Evolutionary conservation across 2,888 invertebrate species (phyloP).

Genomic region (Plagodis dolabraria): DNA sequence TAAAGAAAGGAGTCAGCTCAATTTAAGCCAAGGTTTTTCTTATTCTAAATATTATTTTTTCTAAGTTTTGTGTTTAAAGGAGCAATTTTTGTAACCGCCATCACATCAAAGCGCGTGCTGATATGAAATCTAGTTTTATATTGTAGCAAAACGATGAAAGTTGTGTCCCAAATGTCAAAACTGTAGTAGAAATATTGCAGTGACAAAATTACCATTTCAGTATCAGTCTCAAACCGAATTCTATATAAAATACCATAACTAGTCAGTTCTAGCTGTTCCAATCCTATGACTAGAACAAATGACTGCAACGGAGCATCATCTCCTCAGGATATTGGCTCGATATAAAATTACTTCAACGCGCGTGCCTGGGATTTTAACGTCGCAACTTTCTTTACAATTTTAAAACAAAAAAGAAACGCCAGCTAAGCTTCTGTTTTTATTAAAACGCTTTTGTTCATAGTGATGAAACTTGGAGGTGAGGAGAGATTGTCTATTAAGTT

Average conservation of each 20-base stretch:
- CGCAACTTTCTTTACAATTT: conserved; percentile 22
- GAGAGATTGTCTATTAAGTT: no score
- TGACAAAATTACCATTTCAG: no score
- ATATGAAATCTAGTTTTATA: no score
- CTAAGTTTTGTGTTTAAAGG: no score
- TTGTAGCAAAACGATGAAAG: no score
- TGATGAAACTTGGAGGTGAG: not conserved
- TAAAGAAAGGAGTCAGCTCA: no score
- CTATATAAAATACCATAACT: not conserved
- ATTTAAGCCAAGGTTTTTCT: no score
- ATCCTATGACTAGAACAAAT: conserved; percentile 40
- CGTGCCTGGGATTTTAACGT: conserved; percentile 51
- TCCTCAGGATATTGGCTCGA: conserved; percentile 59
- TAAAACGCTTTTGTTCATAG: not conserved
- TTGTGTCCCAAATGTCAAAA: no score
- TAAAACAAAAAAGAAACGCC: conserved; percentile 1
- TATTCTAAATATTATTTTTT: no score
- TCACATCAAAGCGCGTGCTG: no score
- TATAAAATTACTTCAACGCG: conserved; percentile 59
- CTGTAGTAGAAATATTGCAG: no score
- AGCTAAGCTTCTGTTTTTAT: not conserved
- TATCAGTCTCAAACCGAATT: not conserved
- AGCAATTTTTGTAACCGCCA: no score
- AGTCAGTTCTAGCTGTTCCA: conserved; percentile 10
- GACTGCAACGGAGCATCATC: conserved; percentile 42